These are phyloP conservation scores for Drosophila heteroneura DNA, from an alignment of 2,888 invertebrate species.

Conservation along the genomic window DNA sequence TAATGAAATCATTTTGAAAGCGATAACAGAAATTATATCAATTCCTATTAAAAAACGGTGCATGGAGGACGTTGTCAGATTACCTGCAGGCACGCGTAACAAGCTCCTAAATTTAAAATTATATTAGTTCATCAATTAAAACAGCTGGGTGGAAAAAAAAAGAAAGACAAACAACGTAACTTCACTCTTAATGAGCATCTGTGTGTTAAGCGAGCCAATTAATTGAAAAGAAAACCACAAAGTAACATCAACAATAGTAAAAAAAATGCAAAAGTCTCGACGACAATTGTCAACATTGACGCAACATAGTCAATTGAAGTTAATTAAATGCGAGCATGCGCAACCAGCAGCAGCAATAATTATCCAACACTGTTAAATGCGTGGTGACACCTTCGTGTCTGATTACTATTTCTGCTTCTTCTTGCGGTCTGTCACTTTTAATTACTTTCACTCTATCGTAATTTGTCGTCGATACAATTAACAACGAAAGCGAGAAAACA, in stretches of 20 bases:
- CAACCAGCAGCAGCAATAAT: constrained; percentile 39
- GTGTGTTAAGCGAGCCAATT: constrained; percentile 49
- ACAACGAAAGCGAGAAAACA: constrained; percentile 50
- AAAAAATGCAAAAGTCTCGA: constrained; percentile 50
- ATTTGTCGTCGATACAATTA: constrained; percentile 61
- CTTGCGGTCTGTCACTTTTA: constrained; percentile 53
- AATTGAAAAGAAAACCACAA: constrained; percentile 56
- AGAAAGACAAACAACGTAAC: constrained; percentile 39
- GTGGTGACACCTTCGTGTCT: constrained; percentile 64
- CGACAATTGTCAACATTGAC: constrained; percentile 76
- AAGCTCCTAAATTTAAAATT: constrained; percentile 28
- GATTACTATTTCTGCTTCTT: constrained; percentile 17
- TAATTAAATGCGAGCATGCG: constrained; percentile 66
- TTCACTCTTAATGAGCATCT: constrained; percentile 45
- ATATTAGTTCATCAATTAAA: constrained; percentile 45
- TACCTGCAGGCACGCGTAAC: background rate
- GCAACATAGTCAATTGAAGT: constrained; percentile 71
- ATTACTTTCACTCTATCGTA: constrained; percentile 74
- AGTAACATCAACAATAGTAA: constrained; percentile 25
- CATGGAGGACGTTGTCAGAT: background rate
- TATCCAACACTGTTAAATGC: constrained; percentile 53
- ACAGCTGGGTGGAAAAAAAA: constrained; percentile 44
- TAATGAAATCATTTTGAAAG: constrained; percentile 54
- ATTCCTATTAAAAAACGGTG: background rate
- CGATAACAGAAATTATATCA: constrained; percentile 35